phyloP scores from a whole-genome alignment of 2,797 vertebrate species.

The Pangasius macronema region DNA sequence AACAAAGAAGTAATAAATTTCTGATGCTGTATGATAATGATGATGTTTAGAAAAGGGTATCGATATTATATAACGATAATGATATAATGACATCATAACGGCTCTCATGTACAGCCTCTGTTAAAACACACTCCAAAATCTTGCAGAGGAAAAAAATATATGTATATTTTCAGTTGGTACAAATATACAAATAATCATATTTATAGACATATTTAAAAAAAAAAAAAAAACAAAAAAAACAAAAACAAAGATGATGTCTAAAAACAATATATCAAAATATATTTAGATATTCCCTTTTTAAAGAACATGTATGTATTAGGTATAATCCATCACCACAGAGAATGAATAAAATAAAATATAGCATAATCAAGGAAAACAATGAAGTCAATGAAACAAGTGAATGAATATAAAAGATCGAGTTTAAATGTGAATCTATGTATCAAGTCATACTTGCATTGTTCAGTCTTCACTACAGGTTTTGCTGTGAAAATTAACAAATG shows the following conservation, averaged over 20 bases:
- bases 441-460: background rate
- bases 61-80: background rate
- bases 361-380: background rate
- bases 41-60: background rate
- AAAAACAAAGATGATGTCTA: background rate
- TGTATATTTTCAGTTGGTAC: background rate
- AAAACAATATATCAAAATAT: constrained; percentile 13
- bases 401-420: background rate
- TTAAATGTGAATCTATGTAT: background rate
- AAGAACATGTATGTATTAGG: background rate
- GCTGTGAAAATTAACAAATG: background rate
- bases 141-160: background rate
- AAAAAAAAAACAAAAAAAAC: no score
- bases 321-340: constrained; percentile 22
- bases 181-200: constrained; percentile 25
- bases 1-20: background rate
- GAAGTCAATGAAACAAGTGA: background rate
- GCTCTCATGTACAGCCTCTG: background rate
- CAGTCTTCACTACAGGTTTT: background rate
- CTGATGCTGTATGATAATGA: background rate
- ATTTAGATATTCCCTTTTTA: constrained; percentile 2
- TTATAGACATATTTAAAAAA: background rate
- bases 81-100: background rate
- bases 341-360: background rate
- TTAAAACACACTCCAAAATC: background rate